Evolutionary conservation across 2,797 vertebrate species (phyloP), one percentile per base, ranked within the genome.

Genomic region (Malacoctenus gilli): DNA sequence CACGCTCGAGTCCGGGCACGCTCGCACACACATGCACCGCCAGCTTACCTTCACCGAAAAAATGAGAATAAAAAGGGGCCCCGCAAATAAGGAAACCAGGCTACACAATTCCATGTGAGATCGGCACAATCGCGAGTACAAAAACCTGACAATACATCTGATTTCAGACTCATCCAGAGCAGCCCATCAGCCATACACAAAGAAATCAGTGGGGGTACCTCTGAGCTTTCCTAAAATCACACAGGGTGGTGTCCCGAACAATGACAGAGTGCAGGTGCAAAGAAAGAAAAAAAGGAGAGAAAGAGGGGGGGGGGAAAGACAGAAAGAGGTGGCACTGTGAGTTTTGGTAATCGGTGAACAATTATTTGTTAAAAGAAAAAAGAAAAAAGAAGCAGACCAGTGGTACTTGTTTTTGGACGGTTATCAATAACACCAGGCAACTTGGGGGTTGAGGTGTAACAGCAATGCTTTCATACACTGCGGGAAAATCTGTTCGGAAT

Each of bases 261-360:
- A 48, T 37, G 60, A 72, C 19, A 73, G 61, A 77, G 59, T 59
- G 43, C 38, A 56, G 56, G 30, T 53, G 60, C 18, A 59, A 11
- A 51, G 38, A 41, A 38, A 15, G 19, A 34, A 49, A 47, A 55
- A 38, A 31, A 44, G 55, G 38, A 36, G 48, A 49, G 54, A 40
- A 28, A 44, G 57, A 32, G 54, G 47, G 63, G 28, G 41, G 34
- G 59, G 52, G 46, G 53, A 57, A 46, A 72, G 40, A 51, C 55
- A 84, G 84, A 95, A 85, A 94, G 89, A 95, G 92, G 92, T 84
- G 92, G 92, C 86, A 91, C 80, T 92, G 93, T 94, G 89, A 94
- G 87, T 92, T 85, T 89, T 92, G 90, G 91, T 85, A 86, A 90
- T 89, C 87, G 77, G 79, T 77, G 75, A 81, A 82, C 82, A 82